Percentiles rank a stretch among this genome's conserved stretches.
Evolutionary conservation across 2,888 invertebrate species (phyloP).

Genomic region (Calameuta filiformis): DNA sequence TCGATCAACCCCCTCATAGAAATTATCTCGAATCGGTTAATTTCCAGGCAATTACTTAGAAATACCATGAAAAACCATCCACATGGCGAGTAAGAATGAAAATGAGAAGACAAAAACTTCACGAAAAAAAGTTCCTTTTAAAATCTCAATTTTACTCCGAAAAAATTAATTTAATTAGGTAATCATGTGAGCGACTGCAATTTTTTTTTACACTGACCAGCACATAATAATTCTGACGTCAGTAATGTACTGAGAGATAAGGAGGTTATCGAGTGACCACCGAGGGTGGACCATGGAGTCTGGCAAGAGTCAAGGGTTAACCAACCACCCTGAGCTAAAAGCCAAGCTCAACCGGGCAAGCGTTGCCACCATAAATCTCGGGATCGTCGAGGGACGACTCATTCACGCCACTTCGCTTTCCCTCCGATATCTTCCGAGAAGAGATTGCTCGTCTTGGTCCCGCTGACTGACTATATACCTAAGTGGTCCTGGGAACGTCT

Average conservation of each 20-base stretch:
- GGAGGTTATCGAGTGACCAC: neutral
- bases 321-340: constrained; percentile 39
- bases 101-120: neutral
- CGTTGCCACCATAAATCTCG: constrained; percentile 63
- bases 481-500: neutral
- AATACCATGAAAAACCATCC: neutral
- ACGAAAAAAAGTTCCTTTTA: neutral
- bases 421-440: constrained; percentile 48
- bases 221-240: neutral
- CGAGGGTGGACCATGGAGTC: constrained; percentile 47
- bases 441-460: constrained; percentile 2
- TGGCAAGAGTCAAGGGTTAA: constrained; percentile 61
- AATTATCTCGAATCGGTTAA: constrained; percentile 40
- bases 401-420: constrained; percentile 63
- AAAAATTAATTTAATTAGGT: neutral
- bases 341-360: constrained; percentile 37
- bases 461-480: neutral
- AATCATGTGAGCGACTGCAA: neutral
- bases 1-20: constrained; percentile 28
- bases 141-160: neutral
- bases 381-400: constrained; percentile 64
- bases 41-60: constrained; percentile 34
- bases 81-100: neutral
- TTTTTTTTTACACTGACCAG: neutral
- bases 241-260: neutral